These are phyloP conservation scores for Rhimphoctona megacephalus DNA, from an alignment of 2,888 invertebrate genomes.

Conservation along the genomic window DNA sequence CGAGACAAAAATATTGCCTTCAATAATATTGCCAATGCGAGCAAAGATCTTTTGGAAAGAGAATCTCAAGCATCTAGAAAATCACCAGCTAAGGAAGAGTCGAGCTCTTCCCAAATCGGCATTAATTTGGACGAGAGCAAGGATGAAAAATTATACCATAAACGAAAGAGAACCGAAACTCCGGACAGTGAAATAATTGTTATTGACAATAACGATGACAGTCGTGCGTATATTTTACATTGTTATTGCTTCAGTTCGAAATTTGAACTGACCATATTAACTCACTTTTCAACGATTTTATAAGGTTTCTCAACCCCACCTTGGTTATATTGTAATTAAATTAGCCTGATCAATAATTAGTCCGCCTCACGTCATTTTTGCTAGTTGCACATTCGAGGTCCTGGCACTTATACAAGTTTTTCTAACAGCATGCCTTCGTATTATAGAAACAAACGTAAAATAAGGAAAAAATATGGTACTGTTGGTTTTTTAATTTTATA, in stretches of 20 bases:
- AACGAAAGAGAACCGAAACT: slow-evolving; percentile 58
- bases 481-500: slow-evolving; percentile 19
- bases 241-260: neutral
- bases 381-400: slow-evolving; percentile 45
- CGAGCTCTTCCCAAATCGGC: slow-evolving; percentile 1
- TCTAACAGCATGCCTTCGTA: slow-evolving; percentile 76
- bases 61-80: neutral
- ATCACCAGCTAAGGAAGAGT: neutral
- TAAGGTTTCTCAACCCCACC: slow-evolving; percentile 74
- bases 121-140: slow-evolving; percentile 18
- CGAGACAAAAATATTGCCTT: slow-evolving; percentile 46
- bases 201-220: slow-evolving; percentile 50
- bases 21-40: slow-evolving; percentile 40
- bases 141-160: slow-evolving; percentile 42
- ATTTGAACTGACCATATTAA: neutral
- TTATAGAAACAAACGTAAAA: slow-evolving; percentile 77
- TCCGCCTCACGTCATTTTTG: slow-evolving; percentile 35
- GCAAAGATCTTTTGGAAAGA: slow-evolving; percentile 56
- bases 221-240: slow-evolving; percentile 45
- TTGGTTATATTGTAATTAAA: slow-evolving; percentile 71
- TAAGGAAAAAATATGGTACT: slow-evolving; percentile 77
- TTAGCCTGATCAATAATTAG: slow-evolving; percentile 74
- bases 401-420: slow-evolving; percentile 17
- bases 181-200: slow-evolving; percentile 66
- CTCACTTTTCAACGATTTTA: slow-evolving; percentile 45